A percentile compares a stretch with the other conserved stretches of the same genome.
Conservation (phyloP, 2,113 vertebrate genomes). For the Recurvirostra avosetta region DNA sequence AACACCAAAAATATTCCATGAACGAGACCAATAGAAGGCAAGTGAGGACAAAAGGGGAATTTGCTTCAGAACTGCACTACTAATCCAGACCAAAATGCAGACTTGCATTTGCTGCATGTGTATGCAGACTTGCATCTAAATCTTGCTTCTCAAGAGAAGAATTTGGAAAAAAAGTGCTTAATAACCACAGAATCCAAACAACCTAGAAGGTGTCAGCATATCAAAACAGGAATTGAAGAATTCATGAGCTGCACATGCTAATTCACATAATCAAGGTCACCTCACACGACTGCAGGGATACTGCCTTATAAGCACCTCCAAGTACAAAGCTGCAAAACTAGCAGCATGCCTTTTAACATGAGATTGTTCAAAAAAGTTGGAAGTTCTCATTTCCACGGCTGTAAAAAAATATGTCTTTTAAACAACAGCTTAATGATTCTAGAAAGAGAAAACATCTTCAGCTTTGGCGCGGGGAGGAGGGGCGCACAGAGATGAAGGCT, state of each 20-base stretch:
- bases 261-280: not conserved
- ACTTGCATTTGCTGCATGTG: not conserved
- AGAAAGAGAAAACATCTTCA: not conserved
- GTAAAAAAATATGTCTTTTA: not conserved
- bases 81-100: not conserved
- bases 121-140: not conserved
- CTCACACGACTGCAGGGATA: not conserved
- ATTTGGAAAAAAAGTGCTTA: not conserved
- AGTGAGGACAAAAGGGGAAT: not conserved
- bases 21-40: not conserved
- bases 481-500: not conserved
- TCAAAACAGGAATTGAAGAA: not conserved
- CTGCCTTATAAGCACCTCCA: not conserved
- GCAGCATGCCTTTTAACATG: not conserved
- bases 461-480: not conserved
- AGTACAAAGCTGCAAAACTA: not conserved
- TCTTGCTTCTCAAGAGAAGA: not conserved
- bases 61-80: not conserved
- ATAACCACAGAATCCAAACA: not conserved
- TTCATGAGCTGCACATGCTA: not conserved
- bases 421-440: not conserved
- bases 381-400: not conserved
- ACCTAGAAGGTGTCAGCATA: not conserved
- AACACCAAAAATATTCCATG: not conserved
- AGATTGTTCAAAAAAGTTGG: not conserved